phyloP scores from a whole-genome alignment of 2,113 vertebrate species.

The Eurypyga helias region DNA sequence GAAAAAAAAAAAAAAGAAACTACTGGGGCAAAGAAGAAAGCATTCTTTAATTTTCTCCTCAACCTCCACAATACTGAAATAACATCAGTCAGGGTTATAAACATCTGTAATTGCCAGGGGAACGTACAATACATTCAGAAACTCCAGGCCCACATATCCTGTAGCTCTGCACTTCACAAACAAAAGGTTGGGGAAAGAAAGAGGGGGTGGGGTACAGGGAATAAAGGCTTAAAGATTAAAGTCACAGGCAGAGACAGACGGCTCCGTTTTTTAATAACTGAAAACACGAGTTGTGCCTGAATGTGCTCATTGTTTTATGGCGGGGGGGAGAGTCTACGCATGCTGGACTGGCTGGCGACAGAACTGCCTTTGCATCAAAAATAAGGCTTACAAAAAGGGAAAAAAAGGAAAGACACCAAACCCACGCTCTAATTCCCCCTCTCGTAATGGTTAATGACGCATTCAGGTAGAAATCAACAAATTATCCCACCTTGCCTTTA shows the following conservation, averaged over 20 bases:
- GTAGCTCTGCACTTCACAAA: conserved; percentile 75
- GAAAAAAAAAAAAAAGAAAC: not conserved
- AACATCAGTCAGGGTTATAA: conserved; percentile 65
- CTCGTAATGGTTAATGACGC: conserved; percentile 27
- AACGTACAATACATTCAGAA: conserved; percentile 70
- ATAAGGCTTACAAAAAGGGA: conserved; percentile 59
- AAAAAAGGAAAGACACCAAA: not conserved
- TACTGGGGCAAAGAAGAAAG: conserved; percentile 2
- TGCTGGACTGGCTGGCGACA: conserved; percentile 83
- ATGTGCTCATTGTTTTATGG: conserved; percentile 84
- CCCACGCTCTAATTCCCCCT: conserved; percentile 13
- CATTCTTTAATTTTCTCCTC: conserved; percentile 34
- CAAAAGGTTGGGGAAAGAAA: conserved; percentile 77
- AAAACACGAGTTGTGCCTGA: conserved; percentile 84
- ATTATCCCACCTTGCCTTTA: conserved; percentile 3
- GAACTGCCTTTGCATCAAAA: conserved; percentile 75
- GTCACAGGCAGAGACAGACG: conserved; percentile 83
- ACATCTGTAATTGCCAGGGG: conserved; percentile 70
- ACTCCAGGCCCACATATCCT: conserved; percentile 73
- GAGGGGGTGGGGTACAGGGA: conserved; percentile 69
- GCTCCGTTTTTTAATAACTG: conserved; percentile 86
- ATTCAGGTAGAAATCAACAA: conserved; percentile 65
- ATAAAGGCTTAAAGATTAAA: conserved; percentile 87
- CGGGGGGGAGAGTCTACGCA: conserved; percentile 60
- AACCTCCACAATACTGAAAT: conserved; percentile 56